Percentiles rank a stretch among this genome's conserved stretches.
These are phyloP conservation scores for Akabosia matsudoensis DNA, from an alignment of 1,140 invertebrate genomes.

Conservation along the genomic window DNA sequence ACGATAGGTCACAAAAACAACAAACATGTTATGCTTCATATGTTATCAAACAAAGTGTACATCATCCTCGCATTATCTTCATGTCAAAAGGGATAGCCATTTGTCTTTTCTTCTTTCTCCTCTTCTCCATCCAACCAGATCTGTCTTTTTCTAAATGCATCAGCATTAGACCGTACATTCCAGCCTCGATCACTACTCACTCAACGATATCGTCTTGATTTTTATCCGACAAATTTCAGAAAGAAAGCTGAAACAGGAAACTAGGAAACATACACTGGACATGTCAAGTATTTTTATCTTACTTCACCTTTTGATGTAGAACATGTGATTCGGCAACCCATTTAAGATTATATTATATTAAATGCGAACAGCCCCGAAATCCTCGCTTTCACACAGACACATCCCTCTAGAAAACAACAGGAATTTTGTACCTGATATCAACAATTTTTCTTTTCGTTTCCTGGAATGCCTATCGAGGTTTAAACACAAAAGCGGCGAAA, in stretches of 20 bases:
- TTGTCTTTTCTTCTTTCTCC: constrained; percentile 12
- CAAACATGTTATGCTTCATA: not conserved
- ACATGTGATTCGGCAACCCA: too few species aligned
- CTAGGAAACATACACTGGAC: not conserved
- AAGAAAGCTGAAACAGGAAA: not conserved
- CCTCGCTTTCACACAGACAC: not conserved
- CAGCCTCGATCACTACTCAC: not conserved
- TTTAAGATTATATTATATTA: not conserved
- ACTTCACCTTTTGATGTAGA: too few species aligned
- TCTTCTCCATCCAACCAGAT: not conserved
- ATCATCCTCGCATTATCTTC: constrained; percentile 1
- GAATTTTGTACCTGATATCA: not conserved
- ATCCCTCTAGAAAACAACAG: not conserved
- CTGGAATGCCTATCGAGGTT: not conserved
- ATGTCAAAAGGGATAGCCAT: constrained; percentile 12
- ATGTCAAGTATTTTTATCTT: too few species aligned
- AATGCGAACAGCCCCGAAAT: not conserved
- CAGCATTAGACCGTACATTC: not conserved
- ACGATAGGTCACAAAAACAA: not conserved
- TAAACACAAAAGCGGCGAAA: not conserved
- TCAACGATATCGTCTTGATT: not conserved
- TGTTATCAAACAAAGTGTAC: not conserved
- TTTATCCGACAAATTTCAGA: not conserved
- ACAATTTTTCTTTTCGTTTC: not conserved
- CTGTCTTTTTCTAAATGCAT: not conserved